Evolutionary conservation across 2,888 invertebrate genomes (phyloP), one percentile per base, ranked within the genome.

Genomic region (Volucella inflata): DNA sequence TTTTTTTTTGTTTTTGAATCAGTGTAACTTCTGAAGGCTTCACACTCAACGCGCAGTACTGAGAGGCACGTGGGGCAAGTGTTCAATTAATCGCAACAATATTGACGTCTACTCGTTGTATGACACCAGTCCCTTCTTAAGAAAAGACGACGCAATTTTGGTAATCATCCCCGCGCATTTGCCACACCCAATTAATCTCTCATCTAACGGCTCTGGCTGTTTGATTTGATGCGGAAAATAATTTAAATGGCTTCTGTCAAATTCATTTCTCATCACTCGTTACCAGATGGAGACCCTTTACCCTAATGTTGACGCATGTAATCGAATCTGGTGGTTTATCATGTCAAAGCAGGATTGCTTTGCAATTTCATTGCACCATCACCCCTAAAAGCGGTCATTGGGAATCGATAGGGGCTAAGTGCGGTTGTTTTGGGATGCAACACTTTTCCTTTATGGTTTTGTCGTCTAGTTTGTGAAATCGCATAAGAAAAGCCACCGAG

Each of bases 401-500:
- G 30, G 30, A 30, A 30, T 6, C 30, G 30, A 30, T 30, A 46
- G 16, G 46, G 36, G 46, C 8, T 11, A n/a, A 2, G 36, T 10
- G 36, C 8, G 4, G 36, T n/a, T 8, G 16, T 30, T 30, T 30
- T 30, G 30, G 6, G 30, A 30, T 30, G 42, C 40, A 21, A 16
- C 48, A 68, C 21, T 17, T 10, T 21, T 21, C 21, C 57, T 38
- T 9, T 51, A 60, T 55, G 71, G 78, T 67, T 82, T 60, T 48
- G 51, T 44, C 53, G 16, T 55, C 12, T 10, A 65, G 38, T 77
- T 77, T 82, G 70, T 76, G 64, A 77, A 81, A 81, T 59, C 48
- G 55, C 48, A 48, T 57, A 21, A 53, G 38, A 67, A 50, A 16
- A 30, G 6, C 4, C 4, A 30, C 30, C 6, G 14, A 72, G 78